A percentile compares a stretch with the other conserved stretches of the same genome.
Evolutionary conservation across 2,113 vertebrate species (phyloP).

Genomic region (Myrmophylax atrothorax): DNA sequence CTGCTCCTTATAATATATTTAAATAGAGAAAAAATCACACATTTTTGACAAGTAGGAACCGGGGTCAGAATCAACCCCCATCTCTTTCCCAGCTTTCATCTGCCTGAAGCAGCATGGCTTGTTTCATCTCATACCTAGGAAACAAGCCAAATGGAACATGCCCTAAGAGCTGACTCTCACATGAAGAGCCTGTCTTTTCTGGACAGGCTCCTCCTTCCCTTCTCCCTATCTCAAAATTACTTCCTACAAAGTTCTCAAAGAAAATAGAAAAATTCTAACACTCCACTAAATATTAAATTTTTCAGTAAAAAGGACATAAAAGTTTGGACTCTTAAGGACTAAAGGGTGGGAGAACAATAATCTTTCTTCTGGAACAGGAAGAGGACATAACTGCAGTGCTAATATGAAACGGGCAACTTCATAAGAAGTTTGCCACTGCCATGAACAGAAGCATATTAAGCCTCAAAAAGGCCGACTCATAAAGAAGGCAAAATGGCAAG

Average conservation of each 20-base stretch:
- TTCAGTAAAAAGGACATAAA: not conserved
- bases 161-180: not conserved
- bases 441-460: not conserved
- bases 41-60: slow-evolving; percentile 53
- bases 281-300: not conserved
- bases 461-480: not conserved
- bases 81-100: slow-evolving; percentile 40
- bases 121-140: slow-evolving; percentile 35
- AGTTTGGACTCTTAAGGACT: not conserved
- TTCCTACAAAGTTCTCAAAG: not conserved
- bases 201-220: not conserved
- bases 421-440: not conserved
- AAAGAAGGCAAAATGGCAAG: not conserved
- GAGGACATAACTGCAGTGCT: not conserved
- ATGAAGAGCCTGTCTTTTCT: not conserved
- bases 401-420: not conserved
- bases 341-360: not conserved
- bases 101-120: slow-evolving; percentile 33
- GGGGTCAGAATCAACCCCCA: slow-evolving; percentile 38
- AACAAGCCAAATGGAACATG: slow-evolving; percentile 32
- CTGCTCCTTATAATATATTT: slow-evolving; percentile 30
- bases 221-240: not conserved
- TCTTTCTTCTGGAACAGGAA: not conserved
- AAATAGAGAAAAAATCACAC: slow-evolving; percentile 36
- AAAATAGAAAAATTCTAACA: not conserved